A percentile compares a stretch with the other conserved stretches of the same genome.
phyloP scores from a whole-genome alignment of 2,888 invertebrate genomes.

The Helobdella robusta region DNA sequence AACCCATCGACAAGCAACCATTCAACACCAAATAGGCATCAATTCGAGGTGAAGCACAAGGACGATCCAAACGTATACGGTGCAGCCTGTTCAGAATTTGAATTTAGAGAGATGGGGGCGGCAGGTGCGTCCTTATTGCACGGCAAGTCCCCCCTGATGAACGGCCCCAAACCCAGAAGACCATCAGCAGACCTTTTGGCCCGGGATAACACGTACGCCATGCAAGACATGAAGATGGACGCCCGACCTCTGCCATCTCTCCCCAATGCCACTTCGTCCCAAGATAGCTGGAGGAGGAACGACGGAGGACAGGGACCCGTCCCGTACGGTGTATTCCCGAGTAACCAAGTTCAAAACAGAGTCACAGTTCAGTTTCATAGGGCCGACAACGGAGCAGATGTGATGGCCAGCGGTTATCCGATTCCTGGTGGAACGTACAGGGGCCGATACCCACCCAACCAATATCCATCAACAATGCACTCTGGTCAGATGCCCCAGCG shows the following conservation, averaged over 20 bases:
- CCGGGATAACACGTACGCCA: conserved; percentile 29
- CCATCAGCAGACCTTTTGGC: conserved; percentile 25
- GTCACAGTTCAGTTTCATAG: conserved; percentile 29
- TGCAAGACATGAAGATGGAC: conserved; percentile 32
- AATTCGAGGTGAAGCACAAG: conserved; percentile 24
- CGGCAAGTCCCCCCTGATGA: background rate
- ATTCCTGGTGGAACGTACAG: conserved; percentile 6
- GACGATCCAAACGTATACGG: conserved; percentile 27
- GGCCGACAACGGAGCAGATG: conserved; percentile 4
- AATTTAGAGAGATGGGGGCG: conserved; percentile 27
- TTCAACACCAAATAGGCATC: conserved; percentile 4
- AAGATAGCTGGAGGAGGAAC: conserved; percentile 7
- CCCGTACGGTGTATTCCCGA: conserved; percentile 14
- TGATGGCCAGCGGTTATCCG: no score
- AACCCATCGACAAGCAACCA: background rate
- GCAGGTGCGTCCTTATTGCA: conserved; percentile 7
- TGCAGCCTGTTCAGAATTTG: conserved; percentile 28
- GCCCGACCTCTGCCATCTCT: conserved; percentile 33
- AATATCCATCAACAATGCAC: no score
- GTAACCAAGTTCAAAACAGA: conserved; percentile 9
- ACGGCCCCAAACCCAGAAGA: conserved; percentile 19
- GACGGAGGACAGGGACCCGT: conserved; percentile 15
- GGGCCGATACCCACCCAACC: conserved; percentile 7
- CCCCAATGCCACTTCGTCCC: conserved; percentile 19
- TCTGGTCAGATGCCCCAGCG: background rate